A percentile compares a stretch with the other conserved stretches of the same genome.
phyloP scores from a whole-genome alignment of 2,888 invertebrate species.

The Drosophila anceps region DNA sequence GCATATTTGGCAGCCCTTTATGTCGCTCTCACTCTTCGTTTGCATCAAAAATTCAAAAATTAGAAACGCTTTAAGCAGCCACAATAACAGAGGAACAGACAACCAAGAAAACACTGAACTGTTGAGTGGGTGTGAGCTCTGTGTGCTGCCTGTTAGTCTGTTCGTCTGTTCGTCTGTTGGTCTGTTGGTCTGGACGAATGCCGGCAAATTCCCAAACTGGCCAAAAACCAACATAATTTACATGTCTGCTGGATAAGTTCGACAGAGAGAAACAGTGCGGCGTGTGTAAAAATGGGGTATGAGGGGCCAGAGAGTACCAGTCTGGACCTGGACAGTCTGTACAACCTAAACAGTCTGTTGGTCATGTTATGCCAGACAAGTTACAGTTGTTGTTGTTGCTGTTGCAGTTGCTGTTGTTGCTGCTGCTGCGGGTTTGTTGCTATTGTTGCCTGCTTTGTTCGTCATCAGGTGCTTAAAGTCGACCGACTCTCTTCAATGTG shows the following conservation, averaged over 20 bases:
- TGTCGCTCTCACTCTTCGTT: neutral
- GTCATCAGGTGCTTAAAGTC: conserved; percentile 47
- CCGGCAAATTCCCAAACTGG: conserved; percentile 60
- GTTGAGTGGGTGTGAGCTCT: conserved; percentile 16
- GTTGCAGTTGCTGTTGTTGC: conserved; percentile 6
- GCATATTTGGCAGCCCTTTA: neutral
- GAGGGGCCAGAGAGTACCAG: neutral
- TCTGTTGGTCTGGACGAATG: conserved; percentile 31
- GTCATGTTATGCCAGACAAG: conserved; percentile 57
- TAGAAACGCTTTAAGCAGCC: conserved; percentile 48
- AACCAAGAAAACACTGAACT: conserved; percentile 23
- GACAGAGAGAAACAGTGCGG: conserved; percentile 27
- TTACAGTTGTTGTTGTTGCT: conserved; percentile 40
- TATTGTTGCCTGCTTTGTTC: conserved; percentile 23
- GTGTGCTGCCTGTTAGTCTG: conserved; percentile 21
- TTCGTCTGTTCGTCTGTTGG: conserved; percentile 16
- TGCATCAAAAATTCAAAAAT: conserved; percentile 30
- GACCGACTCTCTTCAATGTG: conserved; percentile 18
- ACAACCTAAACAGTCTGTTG: conserved; percentile 60
- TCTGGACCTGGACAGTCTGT: conserved; percentile 39
- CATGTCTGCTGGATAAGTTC: conserved; percentile 81
- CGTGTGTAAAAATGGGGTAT: conserved; percentile 1
- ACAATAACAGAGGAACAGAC: conserved; percentile 38
- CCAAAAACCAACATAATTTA: conserved; percentile 79
- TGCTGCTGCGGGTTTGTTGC: conserved; percentile 10